phyloP scores from a whole-genome alignment of 1,140 invertebrate genomes.

The Teleogryllus occipitalis region DNA sequence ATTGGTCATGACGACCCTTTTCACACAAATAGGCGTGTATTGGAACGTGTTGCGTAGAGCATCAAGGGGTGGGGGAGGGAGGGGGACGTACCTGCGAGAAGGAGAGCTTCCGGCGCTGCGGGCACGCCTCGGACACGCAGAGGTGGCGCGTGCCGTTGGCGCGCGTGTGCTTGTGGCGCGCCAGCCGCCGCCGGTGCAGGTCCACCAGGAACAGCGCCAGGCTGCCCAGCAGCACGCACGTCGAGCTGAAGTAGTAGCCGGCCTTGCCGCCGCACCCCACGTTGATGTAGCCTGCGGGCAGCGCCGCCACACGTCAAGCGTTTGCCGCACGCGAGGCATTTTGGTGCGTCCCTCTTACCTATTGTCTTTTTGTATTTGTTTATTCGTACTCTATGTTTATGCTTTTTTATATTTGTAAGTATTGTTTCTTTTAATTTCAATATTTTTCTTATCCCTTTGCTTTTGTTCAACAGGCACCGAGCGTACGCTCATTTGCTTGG shows the following conservation, averaged over 20 bases:
- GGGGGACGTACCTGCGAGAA: conserved; percentile 48
- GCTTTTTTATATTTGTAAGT: too few species aligned
- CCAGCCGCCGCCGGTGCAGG: conserved; percentile 59
- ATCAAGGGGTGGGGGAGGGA: too few species aligned
- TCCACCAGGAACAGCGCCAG: conserved; percentile 71
- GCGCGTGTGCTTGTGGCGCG: conserved; percentile 55
- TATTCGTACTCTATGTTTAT: too few species aligned
- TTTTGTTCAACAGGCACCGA: too few species aligned
- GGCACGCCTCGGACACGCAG: conserved; percentile 48
- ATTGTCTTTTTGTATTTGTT: too few species aligned
- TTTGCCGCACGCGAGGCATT: not conserved
- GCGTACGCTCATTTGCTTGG: too few species aligned
- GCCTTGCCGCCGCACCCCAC: conserved; percentile 60
- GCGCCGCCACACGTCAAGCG: not conserved
- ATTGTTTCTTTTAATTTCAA: too few species aligned
- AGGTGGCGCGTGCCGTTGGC: conserved; percentile 47
- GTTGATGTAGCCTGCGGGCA: conserved; percentile 65
- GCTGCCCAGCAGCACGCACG: conserved; percentile 64
- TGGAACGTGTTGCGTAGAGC: too few species aligned
- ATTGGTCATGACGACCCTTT: too few species aligned
- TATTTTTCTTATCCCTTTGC: too few species aligned
- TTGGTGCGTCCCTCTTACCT: too few species aligned
- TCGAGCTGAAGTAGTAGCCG: conserved; percentile 75
- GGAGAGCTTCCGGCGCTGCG: conserved; percentile 46
- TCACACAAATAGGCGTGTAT: too few species aligned